These are phyloP conservation scores for Ciconia stormi DNA, from an alignment of 2,113 vertebrate species.

Conservation along the genomic window DNA sequence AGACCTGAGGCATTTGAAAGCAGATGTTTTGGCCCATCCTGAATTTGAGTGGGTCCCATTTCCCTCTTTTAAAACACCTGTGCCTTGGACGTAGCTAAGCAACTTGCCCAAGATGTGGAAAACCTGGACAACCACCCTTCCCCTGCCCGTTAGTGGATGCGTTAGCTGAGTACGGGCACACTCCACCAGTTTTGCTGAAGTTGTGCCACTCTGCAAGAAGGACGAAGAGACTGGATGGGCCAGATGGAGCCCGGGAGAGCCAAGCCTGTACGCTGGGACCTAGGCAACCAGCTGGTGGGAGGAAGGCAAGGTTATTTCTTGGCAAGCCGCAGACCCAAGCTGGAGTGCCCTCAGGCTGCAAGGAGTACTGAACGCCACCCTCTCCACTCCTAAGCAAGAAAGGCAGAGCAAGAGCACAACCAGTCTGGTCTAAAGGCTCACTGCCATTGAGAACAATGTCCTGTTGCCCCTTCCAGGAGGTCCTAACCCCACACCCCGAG, in stretches of 20 bases:
- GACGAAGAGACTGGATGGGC: background rate
- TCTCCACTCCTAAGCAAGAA: background rate
- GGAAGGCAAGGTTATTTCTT: background rate
- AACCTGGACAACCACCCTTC: background rate
- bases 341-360: background rate
- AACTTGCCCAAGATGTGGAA: background rate
- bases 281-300: background rate
- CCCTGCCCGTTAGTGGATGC: fast-evolving
- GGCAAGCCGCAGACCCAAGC: background rate
- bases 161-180: fast-evolving
- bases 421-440: too few relatives aligned
- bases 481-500: background rate
- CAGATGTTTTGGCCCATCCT: background rate
- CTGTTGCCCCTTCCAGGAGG: background rate
- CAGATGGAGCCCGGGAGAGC: background rate
- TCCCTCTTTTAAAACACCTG: background rate
- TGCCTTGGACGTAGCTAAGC: background rate
- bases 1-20: background rate
- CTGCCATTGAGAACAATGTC: background rate
- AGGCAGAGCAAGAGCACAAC: background rate
- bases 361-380: too few relatives aligned
- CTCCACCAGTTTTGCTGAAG: fast-evolving
- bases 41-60: background rate
- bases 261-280: background rate
- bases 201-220: background rate